phyloP scores from a whole-genome alignment of 1,140 invertebrate genomes.

The Drosophila virilis region DNA sequence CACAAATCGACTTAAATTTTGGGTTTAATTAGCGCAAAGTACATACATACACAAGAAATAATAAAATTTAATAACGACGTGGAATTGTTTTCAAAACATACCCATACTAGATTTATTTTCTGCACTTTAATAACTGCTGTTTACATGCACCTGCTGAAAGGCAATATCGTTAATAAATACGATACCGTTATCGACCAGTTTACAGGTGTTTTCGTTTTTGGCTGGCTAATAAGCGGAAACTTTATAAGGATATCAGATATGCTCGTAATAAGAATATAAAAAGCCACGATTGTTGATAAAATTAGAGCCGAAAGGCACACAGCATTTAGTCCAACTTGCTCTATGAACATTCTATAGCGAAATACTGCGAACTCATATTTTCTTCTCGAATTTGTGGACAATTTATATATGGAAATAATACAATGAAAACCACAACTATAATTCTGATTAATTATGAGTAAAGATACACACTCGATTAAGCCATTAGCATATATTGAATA shows the following conservation, averaged over 20 bases:
- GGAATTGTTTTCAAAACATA: conserved; percentile 50
- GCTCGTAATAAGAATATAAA: no score
- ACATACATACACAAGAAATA: conserved; percentile 22
- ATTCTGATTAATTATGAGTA: no score
- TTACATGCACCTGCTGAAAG: conserved; percentile 47
- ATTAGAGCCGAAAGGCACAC: no score
- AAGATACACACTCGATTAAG: no score
- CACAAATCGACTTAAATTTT: conserved; percentile 46
- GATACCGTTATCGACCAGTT: conserved; percentile 43
- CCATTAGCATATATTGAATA: no score
- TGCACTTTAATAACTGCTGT: conserved; percentile 53
- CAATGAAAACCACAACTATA: no score
- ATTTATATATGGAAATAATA: no score
- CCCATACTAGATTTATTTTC: conserved; percentile 37
- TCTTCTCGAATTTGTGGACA: no score
- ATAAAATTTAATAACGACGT: conserved; percentile 55
- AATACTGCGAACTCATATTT: no score
- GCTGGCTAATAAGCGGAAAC: not conserved
- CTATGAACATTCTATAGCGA: no score
- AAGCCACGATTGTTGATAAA: no score
- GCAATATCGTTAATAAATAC: conserved; percentile 69
- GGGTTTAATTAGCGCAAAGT: conserved; percentile 25
- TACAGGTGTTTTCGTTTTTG: not conserved
- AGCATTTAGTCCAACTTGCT: no score
- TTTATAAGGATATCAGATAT: not conserved